phyloP scores from a whole-genome alignment of 1,140 invertebrate genomes.

The Cryptotermes secundus region DNA sequence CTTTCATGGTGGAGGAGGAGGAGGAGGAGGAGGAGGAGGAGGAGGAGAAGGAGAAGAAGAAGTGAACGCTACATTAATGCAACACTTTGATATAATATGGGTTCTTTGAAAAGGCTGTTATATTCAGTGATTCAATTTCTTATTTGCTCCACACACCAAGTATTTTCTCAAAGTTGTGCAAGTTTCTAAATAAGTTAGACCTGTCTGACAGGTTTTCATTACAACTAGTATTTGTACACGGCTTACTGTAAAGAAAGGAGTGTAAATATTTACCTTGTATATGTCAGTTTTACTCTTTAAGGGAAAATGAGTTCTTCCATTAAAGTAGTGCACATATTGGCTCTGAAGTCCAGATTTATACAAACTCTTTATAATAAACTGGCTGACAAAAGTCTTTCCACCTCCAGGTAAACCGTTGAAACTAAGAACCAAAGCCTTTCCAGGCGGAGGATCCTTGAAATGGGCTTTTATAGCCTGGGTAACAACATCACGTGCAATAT shows the following conservation, averaged over 20 bases:
- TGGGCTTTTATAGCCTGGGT: not conserved
- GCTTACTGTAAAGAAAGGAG: too few relatives aligned
- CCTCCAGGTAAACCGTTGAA: not conserved
- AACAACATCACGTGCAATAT: not conserved
- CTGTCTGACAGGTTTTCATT: too few relatives aligned
- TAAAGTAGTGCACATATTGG: slow-evolving; percentile 21
- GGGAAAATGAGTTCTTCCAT: slow-evolving; percentile 6
- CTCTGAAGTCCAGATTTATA: not conserved
- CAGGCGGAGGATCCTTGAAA: not conserved
- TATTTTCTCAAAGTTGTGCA: too few relatives aligned
- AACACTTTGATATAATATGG: not conserved
- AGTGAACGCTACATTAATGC: not conserved
- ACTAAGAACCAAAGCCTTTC: not conserved
- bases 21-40: too few relatives aligned
- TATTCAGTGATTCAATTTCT: not conserved
- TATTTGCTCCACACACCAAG: too few relatives aligned
- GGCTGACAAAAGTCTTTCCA: not conserved
- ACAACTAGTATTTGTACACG: too few relatives aligned
- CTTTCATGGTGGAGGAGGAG: too few relatives aligned
- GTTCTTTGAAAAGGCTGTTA: not conserved
- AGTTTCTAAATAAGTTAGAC: too few relatives aligned
- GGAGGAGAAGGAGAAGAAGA: not conserved
- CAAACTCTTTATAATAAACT: slow-evolving; percentile 17
- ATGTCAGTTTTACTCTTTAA: not conserved
- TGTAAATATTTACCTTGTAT: slow-evolving; percentile 7